Base-by-base conservation (phyloP, 2,888 invertebrate species). In the Drosophila testacea region DNA sequence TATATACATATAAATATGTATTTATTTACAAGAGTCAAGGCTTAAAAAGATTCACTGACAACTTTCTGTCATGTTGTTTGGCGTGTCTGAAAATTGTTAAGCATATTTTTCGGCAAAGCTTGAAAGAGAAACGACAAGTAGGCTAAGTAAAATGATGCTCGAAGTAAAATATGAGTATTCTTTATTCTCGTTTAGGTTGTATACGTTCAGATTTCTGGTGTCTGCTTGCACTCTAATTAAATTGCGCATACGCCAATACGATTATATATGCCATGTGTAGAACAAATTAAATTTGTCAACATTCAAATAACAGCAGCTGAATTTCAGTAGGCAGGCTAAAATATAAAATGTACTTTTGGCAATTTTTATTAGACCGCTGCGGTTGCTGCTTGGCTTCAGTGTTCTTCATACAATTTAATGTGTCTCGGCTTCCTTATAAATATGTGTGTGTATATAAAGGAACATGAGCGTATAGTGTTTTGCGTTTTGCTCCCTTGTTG, bases 271-370 rank as follows among this genome's bases (percentile, higher is more conserved):
- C 16, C 72, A 74, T 68, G 75, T 75, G 79, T 59, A 57, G n/a
- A 66, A 27, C 56, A 72, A 80, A 79, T 79, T 67, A 75, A 79
- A 79, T 80, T 77, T 69, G 22, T 32, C 44, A 52, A 39, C 47
- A 68, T 44, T 55, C 67, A 68, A 46, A 42, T 16, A 52, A 22
- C 59, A 46, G 62, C 59, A 51, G 56, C 52, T 68, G 55, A 59
- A 52, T 66, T 56, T 60, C 47, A 60, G 54, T 13, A 44, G 46
- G 44, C 42, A 13, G 44, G 36, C 44, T 34, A 60, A 77, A 80
- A 77, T 77, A 80, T n/a, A 77, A 79, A 79, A 79, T 79, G 59
- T 80, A 77, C 74, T 80, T 74, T 59, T 64, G 50, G 59, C 69
- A 73, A 79, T 79, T 79, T 79, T 73, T 79, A 79, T 76, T 69